These are phyloP conservation scores for Latrodectus elegans DNA, from an alignment of 2,888 invertebrate genomes.

Conservation along the genomic window DNA sequence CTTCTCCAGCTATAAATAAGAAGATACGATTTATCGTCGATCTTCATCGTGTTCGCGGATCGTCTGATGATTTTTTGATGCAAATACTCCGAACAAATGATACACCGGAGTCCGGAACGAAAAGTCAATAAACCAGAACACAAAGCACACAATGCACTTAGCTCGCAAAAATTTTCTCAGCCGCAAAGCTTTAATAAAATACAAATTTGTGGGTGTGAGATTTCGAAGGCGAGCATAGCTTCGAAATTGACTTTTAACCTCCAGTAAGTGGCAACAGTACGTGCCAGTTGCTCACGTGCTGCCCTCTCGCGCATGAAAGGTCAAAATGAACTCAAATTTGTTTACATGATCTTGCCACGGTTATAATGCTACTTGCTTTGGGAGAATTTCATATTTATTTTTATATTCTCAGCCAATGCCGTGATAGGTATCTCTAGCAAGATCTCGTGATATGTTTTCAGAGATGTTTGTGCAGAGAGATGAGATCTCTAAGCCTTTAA, in stretches of 20 bases:
- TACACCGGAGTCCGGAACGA: background rate
- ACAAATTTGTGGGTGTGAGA: conserved; percentile 57
- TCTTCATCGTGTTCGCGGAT: too few species aligned
- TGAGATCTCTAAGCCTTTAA: too few species aligned
- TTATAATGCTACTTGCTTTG: conserved; percentile 26
- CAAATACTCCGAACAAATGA: conserved; percentile 32
- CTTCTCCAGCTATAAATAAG: too few species aligned
- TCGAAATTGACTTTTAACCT: conserved; percentile 53
- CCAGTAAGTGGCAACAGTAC: conserved; percentile 50
- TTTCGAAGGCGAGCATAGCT: conserved; percentile 42
- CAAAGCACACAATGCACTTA: conserved; percentile 30
- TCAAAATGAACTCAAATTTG: conserved; percentile 52
- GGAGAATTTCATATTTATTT: background rate
- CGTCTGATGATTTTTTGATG: conserved; percentile 41
- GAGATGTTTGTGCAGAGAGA: conserved; percentile 21
- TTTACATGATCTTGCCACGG: conserved; percentile 56
- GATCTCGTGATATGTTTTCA: conserved; percentile 10
- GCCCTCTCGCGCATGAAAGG: conserved; percentile 65
- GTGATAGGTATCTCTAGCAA: conserved; percentile 26
- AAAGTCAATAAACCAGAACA: conserved; percentile 44
- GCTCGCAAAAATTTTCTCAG: conserved; percentile 31
- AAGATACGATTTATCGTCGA: too few species aligned
- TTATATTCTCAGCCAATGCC: conserved; percentile 9
- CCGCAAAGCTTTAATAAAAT: conserved; percentile 29
- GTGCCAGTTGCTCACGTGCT: conserved; percentile 57